These are phyloP conservation scores for Lepidurus apus DNA, from an alignment of 1,140 invertebrate genomes.

Conservation along the genomic window DNA sequence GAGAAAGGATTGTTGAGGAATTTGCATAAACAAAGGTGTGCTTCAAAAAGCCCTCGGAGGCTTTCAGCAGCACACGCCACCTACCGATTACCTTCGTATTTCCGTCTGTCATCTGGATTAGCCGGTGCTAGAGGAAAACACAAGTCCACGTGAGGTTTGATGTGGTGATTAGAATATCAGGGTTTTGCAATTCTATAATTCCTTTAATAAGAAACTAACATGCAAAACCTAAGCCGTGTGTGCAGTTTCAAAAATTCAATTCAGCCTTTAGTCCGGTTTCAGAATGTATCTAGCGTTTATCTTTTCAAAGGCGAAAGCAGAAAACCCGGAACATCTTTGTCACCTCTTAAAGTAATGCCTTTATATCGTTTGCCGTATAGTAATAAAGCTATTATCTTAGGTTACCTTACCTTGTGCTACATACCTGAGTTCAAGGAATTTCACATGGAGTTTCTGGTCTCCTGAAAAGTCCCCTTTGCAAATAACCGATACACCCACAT, in stretches of 20 bases:
- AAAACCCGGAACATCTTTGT: not conserved
- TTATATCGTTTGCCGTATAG: not conserved
- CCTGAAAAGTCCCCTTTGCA: not conserved
- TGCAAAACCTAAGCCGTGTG: not conserved
- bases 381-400: not conserved
- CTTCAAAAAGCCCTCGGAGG: not conserved
- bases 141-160: not conserved
- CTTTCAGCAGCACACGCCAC: not conserved
- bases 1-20: not conserved
- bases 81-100: not conserved
- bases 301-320: not conserved
- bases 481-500: not conserved
- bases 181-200: not conserved
- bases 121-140: not conserved
- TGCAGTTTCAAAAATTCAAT: not conserved
- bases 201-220: not conserved
- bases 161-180: not conserved
- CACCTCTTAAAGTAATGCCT: not conserved
- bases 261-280: not conserved
- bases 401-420: not conserved
- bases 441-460: not conserved
- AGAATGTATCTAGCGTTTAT: not conserved
- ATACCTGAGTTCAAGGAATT: not conserved
- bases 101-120: not conserved
- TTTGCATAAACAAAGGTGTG: slow-evolving; percentile 19